Conservation (phyloP, 30 jellyfish, hydroid and myxozoan genomes). For the Hydractinia symbiolongicarpus region DNA sequence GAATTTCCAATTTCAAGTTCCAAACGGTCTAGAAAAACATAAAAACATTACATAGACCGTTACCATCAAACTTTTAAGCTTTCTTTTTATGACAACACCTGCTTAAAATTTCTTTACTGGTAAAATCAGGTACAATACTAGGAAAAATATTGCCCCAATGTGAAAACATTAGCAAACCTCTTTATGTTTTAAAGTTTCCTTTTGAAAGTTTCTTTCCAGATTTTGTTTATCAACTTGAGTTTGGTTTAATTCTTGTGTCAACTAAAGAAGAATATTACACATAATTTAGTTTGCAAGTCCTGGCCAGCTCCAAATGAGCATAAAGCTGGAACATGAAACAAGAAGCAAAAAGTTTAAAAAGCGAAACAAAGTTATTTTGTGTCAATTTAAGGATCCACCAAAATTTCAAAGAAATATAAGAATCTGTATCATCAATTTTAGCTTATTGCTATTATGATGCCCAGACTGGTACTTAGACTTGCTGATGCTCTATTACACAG, state of each 20-base stretch:
- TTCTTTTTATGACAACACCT: background rate
- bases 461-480: too few relatives aligned
- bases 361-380: too few relatives aligned
- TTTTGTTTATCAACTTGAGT: conserved; percentile 29
- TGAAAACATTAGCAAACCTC: conserved; percentile 14
- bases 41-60: background rate
- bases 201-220: conserved; percentile 32
- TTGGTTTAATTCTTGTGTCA: conserved; percentile 28
- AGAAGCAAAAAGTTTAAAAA: too few relatives aligned
- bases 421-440: too few relatives aligned
- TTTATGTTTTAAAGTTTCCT: conserved; percentile 30
- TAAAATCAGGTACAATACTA: background rate
- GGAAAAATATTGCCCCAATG: background rate
- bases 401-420: too few relatives aligned
- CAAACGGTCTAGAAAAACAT: conserved; percentile 27
- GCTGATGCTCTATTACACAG: too few relatives aligned
- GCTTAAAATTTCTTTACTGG: background rate
- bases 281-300: background rate
- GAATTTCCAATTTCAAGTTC: conserved; percentile 35
- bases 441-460: too few relatives aligned
- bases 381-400: too few relatives aligned
- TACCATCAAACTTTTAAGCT: background rate
- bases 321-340: background rate
- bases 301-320: background rate
- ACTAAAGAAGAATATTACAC: conserved; percentile 3